phyloP scores from a whole-genome alignment of 2,888 invertebrate genomes.

The Agrochola lychnidis region DNA sequence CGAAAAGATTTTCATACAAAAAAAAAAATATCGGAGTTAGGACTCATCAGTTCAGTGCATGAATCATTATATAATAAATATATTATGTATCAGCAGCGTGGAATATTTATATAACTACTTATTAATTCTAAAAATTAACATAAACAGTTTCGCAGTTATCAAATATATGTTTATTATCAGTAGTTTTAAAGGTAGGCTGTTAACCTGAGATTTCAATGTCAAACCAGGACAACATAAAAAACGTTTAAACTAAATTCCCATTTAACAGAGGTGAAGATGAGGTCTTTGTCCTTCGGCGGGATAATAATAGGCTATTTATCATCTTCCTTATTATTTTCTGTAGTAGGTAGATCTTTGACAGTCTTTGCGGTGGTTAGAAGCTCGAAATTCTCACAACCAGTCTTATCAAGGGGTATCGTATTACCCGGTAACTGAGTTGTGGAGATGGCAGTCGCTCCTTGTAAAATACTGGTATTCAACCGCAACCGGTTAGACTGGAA shows the following conservation, averaged over 20 bases:
- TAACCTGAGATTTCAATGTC: not conserved
- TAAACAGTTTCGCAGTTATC: not conserved
- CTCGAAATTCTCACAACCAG: not conserved
- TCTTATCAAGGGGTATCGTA: not conserved
- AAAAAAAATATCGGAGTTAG: not conserved
- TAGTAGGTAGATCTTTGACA: not conserved
- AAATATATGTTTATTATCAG: not conserved
- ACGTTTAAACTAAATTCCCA: too few species aligned
- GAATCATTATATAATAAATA: not conserved
- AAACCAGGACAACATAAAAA: not conserved
- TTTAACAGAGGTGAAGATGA: too few species aligned
- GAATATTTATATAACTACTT: not conserved
- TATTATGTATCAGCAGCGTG: not conserved
- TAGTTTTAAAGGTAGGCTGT: not conserved
- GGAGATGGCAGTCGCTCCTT: not conserved
- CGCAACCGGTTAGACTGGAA: not conserved
- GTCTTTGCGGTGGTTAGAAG: not conserved
- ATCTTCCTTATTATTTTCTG: too few species aligned
- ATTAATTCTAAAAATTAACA: constrained; percentile 21
- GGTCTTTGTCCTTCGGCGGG: too few species aligned
- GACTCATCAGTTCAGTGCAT: not conserved
- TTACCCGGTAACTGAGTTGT: not conserved
- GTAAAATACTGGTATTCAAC: not conserved
- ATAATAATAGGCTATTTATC: not conserved
- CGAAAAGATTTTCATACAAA: not conserved